Base-by-base conservation (phyloP, 2,797 vertebrate genomes). In the Distichodus sexfasciatus region DNA sequence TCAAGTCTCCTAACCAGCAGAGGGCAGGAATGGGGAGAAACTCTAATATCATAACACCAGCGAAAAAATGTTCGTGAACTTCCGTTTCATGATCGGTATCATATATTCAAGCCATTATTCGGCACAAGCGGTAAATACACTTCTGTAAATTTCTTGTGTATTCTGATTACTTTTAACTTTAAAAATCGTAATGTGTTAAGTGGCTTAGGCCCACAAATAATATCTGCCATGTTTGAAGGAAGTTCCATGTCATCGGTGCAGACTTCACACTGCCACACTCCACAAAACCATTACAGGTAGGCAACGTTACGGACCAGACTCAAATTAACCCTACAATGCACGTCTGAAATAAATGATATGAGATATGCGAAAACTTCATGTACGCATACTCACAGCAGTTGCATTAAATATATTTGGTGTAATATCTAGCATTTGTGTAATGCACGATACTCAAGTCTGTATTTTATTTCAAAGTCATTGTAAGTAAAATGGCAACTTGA, bases 211-310 rank as follows among this genome's bases (percentile, higher is more conserved):
- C 83, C n/a, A n/a, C 76, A 55, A 86, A 75, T 74, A 36, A 92
- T 91, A 90, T 90, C 89, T 69, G 87, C 86, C 77, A 83, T 88
- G 74, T 90, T 91, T 81, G 89, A 92, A 76, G 89, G 89, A 68
- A 89, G 73, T 72, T 78, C 83, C 40, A 74, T 89, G 72, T 86
- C 88, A 80, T 85, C 86, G 84, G 88, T 91, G 85, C 91, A 88
- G 89, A 88, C 84, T 79, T 81, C 89, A 35, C 89, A 89, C 81
- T 82, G 72, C 77, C 86, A 82, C 81, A 76, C 85, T 24, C 64
- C 76, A 70, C 85, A 86, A 64, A 81, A 77, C 29, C 77, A 79
- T 64, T 83, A 85, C 81, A 91, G 91, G 91, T 93, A 82, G 86
- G 88, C 64, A 62, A 1, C 2, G 17, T 2, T 4, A 61, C 4